Percentiles rank a stretch among this genome's conserved stretches.
These are phyloP conservation scores for Lapara coniferarum DNA, from an alignment of 2,888 invertebrate species.

Conservation along the genomic window DNA sequence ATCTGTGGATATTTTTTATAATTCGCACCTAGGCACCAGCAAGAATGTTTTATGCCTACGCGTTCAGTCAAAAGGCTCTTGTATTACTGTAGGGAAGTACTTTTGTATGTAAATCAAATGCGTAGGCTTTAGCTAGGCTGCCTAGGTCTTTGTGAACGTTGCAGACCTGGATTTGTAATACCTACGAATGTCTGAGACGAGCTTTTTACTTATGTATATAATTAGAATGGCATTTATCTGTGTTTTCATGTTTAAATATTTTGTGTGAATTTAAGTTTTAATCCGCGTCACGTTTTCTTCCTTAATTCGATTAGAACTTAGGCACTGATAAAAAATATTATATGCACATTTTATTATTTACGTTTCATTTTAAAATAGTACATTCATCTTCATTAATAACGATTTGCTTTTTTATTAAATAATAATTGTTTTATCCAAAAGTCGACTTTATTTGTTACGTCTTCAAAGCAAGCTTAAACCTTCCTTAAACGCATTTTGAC, in stretches of 20 bases:
- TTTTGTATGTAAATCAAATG: slow-evolving; percentile 81
- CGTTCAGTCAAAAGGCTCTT: slow-evolving; percentile 66
- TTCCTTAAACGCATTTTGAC: neutral
- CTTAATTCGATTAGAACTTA: too few species aligned
- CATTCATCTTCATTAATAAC: too few species aligned
- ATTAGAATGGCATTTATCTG: slow-evolving; percentile 22
- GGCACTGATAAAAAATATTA: too few species aligned
- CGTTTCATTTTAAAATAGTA: too few species aligned
- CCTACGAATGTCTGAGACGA: slow-evolving; percentile 33
- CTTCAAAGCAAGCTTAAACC: neutral
- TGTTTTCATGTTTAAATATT: slow-evolving; percentile 27
- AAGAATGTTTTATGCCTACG: slow-evolving; percentile 76
- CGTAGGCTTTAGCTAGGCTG: slow-evolving; percentile 66
- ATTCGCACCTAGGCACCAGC: slow-evolving; percentile 30
- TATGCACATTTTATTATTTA: too few species aligned
- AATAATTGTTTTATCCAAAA: too few species aligned
- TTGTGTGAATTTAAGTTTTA: slow-evolving; percentile 3
- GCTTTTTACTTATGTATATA: slow-evolving; percentile 30
- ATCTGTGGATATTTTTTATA: slow-evolving; percentile 25
- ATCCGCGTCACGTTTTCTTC: neutral
- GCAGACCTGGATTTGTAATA: slow-evolving; percentile 58
- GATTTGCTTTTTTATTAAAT: too few species aligned
- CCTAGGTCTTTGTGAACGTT: slow-evolving; percentile 54
- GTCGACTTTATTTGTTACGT: too few species aligned
- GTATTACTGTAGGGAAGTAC: slow-evolving; percentile 69